Base-by-base conservation (phyloP, 2,113 vertebrate species). In the Gobius niger region DNA sequence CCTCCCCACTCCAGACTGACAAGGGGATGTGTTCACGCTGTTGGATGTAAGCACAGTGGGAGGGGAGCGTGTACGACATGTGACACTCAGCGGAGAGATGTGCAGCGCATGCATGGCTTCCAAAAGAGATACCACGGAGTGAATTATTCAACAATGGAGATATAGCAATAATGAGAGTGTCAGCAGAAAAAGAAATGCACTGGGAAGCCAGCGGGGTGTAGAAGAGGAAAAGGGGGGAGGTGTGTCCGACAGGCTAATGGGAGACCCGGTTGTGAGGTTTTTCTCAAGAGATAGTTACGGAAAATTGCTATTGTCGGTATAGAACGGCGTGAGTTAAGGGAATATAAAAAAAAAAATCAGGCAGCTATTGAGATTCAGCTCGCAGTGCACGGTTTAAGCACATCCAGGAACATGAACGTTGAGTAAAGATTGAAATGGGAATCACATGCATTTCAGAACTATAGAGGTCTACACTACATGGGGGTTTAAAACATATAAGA, bases 81-180 rank as follows among this genome's bases (percentile, higher is more conserved):
- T 75, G 73, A 52, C 59, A 61, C 18, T 70, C 51, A 72, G 72
- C 70, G 68, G 18, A 24, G 56, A 71, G 76, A 75, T 76, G 56
- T 62, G 14, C 13, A 67, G 18, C 52, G 16, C 6, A 9, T 68
- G 7, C 46, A 50, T 19, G 53, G 16, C 66, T 77, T 76, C 60
- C 52, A 34, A 73, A 64, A 66, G 63, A 53, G 65, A 67, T 63
- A 73, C 72, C 54, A 76, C 75, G 9, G 56, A 63, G 79, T 84
- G 81, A 90, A 88, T 87, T 80, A 90, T 87, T 88, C 87, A 90
- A 83, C 77, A 81, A 63, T 51, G 44, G 65, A 82, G 78, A 82
- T 83, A 82, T 81, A 76, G 76, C 72, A 69, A 80, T 82, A 89
- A 84, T 71, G 72, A 75, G 61, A 73, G 63, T 88, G 87, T 92